These are phyloP conservation scores for Lates japonicus DNA, from an alignment of 2,797 vertebrate species.

Conservation along the genomic window DNA sequence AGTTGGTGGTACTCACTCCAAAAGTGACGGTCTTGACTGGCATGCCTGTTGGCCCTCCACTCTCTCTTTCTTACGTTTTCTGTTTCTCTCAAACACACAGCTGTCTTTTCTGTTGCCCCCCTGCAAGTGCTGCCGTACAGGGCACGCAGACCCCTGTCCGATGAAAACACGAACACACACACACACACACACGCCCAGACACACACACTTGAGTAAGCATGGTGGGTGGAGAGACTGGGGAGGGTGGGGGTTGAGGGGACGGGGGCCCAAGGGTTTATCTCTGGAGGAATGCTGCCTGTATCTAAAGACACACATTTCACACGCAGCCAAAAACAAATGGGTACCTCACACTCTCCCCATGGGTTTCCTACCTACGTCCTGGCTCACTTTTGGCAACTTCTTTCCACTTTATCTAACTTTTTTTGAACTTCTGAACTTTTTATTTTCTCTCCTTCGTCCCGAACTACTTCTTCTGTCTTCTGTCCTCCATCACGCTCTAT, in stretches of 20 bases:
- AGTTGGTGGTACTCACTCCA: conserved; percentile 85
- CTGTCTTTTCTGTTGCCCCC: conserved; percentile 82
- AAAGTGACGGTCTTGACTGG: conserved; percentile 84
- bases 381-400: not conserved
- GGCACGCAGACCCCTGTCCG: conserved; percentile 72
- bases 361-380: conserved; percentile 34
- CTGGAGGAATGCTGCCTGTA: conserved; percentile 86
- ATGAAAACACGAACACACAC: conserved; percentile 73
- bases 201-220: conserved; percentile 80
- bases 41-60: conserved; percentile 83
- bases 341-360: conserved; percentile 39
- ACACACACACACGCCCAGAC: conserved; percentile 50
- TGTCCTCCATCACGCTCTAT: conserved; percentile 36
- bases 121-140: conserved; percentile 70
- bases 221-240: conserved; percentile 78
- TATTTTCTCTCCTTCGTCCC: not conserved
- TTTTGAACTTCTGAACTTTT: not conserved
- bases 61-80: conserved; percentile 71
- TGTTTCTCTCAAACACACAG: conserved; percentile 77
- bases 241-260: conserved; percentile 73
- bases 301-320: conserved; percentile 86
- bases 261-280: conserved; percentile 86
- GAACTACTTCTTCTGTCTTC: conserved; percentile 17
- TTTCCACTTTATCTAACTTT: not conserved
- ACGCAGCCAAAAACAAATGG: conserved; percentile 67